Conservation (phyloP, 2,888 invertebrate genomes). For the Chrysotoxum bicinctum region DNA sequence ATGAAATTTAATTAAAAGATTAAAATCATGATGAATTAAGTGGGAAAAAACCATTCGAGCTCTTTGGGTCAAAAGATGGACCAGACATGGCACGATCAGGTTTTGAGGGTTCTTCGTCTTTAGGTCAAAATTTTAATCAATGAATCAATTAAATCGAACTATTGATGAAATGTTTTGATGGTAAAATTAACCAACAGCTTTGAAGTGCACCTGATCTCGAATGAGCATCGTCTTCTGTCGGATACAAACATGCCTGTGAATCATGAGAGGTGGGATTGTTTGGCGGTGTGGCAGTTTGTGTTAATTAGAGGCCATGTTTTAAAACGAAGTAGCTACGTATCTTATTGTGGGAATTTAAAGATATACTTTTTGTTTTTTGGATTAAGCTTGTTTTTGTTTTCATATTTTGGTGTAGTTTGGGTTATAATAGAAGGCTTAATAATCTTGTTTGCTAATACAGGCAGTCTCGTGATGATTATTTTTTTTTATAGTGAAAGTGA, state of each 20-base stretch:
- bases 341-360: constrained; percentile 3
- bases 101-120: not conserved
- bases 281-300: not conserved
- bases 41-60: constrained; percentile 22
- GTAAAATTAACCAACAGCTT: constrained; percentile 35
- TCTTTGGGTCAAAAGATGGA: not conserved
- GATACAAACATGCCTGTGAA: constrained; percentile 9
- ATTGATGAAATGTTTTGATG: constrained; percentile 42
- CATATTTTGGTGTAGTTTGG: not conserved
- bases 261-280: not conserved
- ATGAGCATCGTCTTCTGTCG: not conserved
- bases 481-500: constrained; percentile 10
- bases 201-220: constrained; percentile 28
- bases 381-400: not conserved
- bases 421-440: not conserved
- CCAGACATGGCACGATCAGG: not conserved
- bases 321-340: not conserved
- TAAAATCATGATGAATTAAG: not conserved
- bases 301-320: not conserved
- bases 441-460: constrained; percentile 13
- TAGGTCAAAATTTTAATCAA: constrained; percentile 38
- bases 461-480: not conserved
- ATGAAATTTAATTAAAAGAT: constrained; percentile 21
- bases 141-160: constrained; percentile 52
- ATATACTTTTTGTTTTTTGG: not conserved